phyloP scores from a whole-genome alignment of 1,140 invertebrate genomes.

The Bombus balteatus region DNA sequence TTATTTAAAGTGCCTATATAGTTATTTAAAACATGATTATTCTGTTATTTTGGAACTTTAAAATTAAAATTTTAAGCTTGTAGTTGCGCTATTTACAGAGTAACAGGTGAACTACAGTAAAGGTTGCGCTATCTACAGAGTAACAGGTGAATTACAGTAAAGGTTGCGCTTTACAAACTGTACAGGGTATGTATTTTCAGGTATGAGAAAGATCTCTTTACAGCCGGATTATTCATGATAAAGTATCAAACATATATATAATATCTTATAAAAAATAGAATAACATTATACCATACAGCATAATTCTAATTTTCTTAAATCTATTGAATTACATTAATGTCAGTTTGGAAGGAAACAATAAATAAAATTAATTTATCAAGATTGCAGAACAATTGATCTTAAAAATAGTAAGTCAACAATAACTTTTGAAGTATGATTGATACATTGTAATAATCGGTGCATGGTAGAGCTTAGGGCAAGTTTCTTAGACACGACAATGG shows the following conservation, averaged over 20 bases:
- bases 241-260: neutral
- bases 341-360: neutral
- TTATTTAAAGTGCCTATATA: neutral
- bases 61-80: neutral
- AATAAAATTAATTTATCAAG: neutral
- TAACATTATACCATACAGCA: neutral
- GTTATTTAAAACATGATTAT: neutral
- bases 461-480: conserved; percentile 60
- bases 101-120: neutral
- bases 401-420: conserved; percentile 53
- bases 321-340: neutral
- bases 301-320: neutral
- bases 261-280: neutral
- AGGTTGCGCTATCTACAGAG: neutral
- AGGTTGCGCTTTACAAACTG: no score
- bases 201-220: neutral
- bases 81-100: neutral
- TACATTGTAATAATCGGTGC: conserved; percentile 69
- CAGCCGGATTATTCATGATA: neutral
- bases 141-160: neutral
- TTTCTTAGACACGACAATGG: conserved; percentile 60
- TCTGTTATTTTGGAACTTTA: no score
- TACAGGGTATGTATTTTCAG: neutral
- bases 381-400: neutral
- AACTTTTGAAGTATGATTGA: conserved; percentile 52